phyloP scores from a whole-genome alignment of 2,888 invertebrate genomes.

The Rhopalosiphum nymphaeae region DNA sequence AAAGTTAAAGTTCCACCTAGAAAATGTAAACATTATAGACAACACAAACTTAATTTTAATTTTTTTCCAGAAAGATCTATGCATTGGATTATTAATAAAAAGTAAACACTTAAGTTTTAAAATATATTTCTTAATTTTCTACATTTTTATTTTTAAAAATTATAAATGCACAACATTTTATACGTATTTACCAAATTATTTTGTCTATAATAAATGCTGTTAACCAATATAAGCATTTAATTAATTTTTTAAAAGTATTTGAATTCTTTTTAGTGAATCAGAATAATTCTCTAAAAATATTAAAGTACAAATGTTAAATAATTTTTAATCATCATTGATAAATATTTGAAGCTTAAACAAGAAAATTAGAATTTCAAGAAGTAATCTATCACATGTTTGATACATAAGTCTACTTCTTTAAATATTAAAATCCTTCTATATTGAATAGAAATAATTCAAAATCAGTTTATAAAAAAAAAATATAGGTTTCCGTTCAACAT shows the following conservation, averaged over 20 bases:
- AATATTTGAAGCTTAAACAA: not conserved
- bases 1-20: not conserved
- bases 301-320: not conserved
- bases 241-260: not conserved
- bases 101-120: not conserved
- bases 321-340: not conserved
- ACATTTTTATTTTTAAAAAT: not conserved
- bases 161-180: not conserved
- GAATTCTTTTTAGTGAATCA: not conserved
- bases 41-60: not conserved
- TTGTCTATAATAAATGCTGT: not conserved
- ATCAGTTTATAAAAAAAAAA: not conserved
- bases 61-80: not conserved
- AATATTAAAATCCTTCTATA: not conserved
- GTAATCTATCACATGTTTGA: not conserved
- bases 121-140: not conserved
- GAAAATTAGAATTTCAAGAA: not conserved
- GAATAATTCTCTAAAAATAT: not conserved
- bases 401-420: not conserved
- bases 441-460: not conserved
- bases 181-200: not conserved
- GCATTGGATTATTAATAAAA: not conserved
- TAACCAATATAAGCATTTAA: not conserved
- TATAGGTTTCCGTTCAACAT: not conserved
- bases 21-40: not conserved